A percentile compares a stretch with the other conserved stretches of the same genome.
Evolutionary conservation across 1,140 invertebrate species (phyloP).

Genomic region (Drosophila saltans): DNA sequence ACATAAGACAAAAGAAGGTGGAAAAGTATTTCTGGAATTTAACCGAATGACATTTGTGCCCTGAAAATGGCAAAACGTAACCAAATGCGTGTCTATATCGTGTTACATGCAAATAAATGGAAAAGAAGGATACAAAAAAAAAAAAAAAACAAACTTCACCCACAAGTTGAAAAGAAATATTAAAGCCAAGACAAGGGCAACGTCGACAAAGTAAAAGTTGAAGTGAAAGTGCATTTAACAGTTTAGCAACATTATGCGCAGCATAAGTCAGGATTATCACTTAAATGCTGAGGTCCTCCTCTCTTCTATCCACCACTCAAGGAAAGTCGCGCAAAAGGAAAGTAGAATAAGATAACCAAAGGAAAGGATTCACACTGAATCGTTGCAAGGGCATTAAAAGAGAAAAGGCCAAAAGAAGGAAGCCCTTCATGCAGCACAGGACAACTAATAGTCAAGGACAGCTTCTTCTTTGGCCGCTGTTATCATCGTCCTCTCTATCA

Average conservation of each 20-base stretch:
- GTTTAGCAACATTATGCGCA: slow-evolving; percentile 74
- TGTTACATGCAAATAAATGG: slow-evolving; percentile 64
- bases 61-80: slow-evolving; percentile 30
- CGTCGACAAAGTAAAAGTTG: slow-evolving; percentile 15
- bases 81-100: slow-evolving; percentile 66
- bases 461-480: slow-evolving; percentile 30
- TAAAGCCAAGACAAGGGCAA: slow-evolving; percentile 1
- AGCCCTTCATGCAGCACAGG: slow-evolving; percentile 31
- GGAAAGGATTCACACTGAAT: slow-evolving; percentile 54
- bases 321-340: slow-evolving; percentile 46
- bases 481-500: slow-evolving; percentile 21
- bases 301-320: slow-evolving; percentile 40
- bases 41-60: slow-evolving; percentile 55
- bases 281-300: slow-evolving; percentile 45
- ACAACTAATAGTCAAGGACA: slow-evolving; percentile 68
- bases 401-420: slow-evolving; percentile 39
- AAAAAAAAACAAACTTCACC: slow-evolving; percentile 25
- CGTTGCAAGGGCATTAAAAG: slow-evolving; percentile 59
- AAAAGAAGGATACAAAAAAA: slow-evolving; percentile 26
- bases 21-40: slow-evolving; percentile 72
- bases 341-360: slow-evolving; percentile 48
- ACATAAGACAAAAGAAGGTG: slow-evolving; percentile 33
- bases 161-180: slow-evolving; percentile 35
- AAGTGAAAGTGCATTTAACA: slow-evolving; percentile 53
- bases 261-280: slow-evolving; percentile 78